phyloP scores from a whole-genome alignment of 2,888 invertebrate genomes.

The Electrophaes corylata region DNA sequence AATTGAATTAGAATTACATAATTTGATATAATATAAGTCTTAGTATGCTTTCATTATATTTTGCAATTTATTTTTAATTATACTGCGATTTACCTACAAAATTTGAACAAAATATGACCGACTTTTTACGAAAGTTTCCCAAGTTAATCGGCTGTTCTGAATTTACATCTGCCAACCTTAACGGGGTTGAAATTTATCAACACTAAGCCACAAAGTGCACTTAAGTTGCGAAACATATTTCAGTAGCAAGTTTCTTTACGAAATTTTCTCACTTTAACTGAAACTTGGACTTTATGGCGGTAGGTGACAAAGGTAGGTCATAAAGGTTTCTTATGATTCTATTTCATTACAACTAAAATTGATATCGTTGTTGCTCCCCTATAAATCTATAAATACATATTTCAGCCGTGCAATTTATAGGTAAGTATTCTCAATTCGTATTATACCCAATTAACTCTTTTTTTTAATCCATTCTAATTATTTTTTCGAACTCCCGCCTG shows the following conservation, averaged over 20 bases:
- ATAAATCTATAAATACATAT: too few relatives aligned
- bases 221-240: slow-evolving; percentile 37
- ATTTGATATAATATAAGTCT: too few relatives aligned
- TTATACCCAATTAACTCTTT: too few relatives aligned
- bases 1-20: too few relatives aligned
- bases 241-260: slow-evolving; percentile 26
- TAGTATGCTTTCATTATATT: too few relatives aligned
- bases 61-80: too few relatives aligned
- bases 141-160: slow-evolving; percentile 4
- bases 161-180: slow-evolving; percentile 12
- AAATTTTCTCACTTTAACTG: slow-evolving; percentile 31
- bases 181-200: slow-evolving; percentile 36
- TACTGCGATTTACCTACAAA: not conserved
- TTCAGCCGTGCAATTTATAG: too few relatives aligned
- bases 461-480: too few relatives aligned
- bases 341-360: not conserved
- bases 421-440: too few relatives aligned
- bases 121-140: slow-evolving; percentile 2
- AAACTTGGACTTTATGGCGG: slow-evolving; percentile 20
- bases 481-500: too few relatives aligned
- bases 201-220: slow-evolving; percentile 39
- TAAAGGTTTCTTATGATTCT: not conserved
- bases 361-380: too few relatives aligned
- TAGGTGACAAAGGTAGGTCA: slow-evolving; percentile 8
- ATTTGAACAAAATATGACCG: slow-evolving; percentile 4